Percentiles rank a stretch among this genome's conserved stretches.
phyloP scores from a whole-genome alignment of 2,113 vertebrate genomes.

The Calidris pygmaea region DNA sequence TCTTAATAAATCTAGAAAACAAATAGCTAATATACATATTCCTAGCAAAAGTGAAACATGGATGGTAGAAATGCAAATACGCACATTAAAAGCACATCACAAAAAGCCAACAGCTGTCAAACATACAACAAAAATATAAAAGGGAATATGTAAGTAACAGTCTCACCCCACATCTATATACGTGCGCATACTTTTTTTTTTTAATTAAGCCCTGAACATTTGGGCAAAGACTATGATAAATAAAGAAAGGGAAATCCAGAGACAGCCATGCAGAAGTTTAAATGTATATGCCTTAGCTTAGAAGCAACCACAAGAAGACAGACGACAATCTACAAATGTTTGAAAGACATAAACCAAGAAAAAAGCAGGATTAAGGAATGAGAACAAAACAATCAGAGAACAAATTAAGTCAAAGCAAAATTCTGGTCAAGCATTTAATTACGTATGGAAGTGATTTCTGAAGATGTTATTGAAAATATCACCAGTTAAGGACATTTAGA shows the following conservation, averaged over 20 bases:
- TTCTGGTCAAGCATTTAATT: neutral
- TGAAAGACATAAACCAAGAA: neutral
- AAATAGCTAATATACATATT: rapidly evolving
- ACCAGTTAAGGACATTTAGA: neutral
- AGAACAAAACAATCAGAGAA: neutral
- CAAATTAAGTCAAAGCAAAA: neutral
- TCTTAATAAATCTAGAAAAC: neutral
- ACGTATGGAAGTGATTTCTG: neutral
- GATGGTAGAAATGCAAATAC: neutral
- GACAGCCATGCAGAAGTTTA: neutral
- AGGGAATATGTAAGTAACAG: neutral
- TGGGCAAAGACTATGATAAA: neutral
- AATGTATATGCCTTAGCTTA: neutral
- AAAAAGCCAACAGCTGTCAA: neutral
- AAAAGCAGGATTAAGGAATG: neutral
- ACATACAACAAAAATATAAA: neutral
- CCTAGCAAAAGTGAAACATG: neutral
- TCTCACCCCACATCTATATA: neutral
- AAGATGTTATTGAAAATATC: neutral
- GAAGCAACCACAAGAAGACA: neutral
- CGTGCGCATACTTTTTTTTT: neutral
- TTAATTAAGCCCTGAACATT: neutral
- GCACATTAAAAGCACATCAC: neutral
- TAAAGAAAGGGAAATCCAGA: neutral
- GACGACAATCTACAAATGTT: neutral